Evolutionary conservation across 2,113 vertebrate species (phyloP), one percentile per base, ranked within the genome.

Genomic region (Grallaria varia): DNA sequence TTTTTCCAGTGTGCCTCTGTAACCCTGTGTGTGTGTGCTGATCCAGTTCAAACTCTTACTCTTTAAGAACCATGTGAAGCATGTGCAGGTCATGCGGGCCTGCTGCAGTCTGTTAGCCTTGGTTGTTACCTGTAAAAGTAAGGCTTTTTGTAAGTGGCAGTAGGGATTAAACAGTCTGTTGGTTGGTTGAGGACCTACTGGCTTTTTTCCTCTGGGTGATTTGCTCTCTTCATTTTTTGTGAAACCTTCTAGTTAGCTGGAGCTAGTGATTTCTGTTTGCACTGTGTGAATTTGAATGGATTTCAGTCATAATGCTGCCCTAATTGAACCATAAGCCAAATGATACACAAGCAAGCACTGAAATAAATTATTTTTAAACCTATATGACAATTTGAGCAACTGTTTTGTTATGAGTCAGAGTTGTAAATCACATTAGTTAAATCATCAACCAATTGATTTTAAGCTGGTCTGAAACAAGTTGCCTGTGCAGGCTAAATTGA

Each of bases 11-110:
- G 2, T 44, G 12, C 4, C 14, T 81, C 28, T 59, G 14, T 53
- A 59, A 81, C 45, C 4, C 10, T 59, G 9, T 2, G 1, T 59
- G 9, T 2, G 1, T 12, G 16, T 59, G 33, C 42, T 50, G 30
- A 27, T 83, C 20, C 14, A 15, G 6, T 64, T 64, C 18, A 45
- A 24, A 12, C 11, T 59, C 14, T 35, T 64, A 6, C 10, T 56
- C 13, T 28, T 62, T 49, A 37, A 42, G 62, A 33, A 3, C 18
- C 18, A 9, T 0, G 2, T 22, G 18, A 44, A n/a, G 16, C 3
- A 1, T 50, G 52, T 11, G 11, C 37, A 25, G 60, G 39, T 58
- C 6, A 2, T 64, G 12, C 3, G 62, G 39, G 42, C 49, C 20
- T 55, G 62, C 63, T 56, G 49, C 49, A 59, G 53, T 21, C 53